Conservation (phyloP, 1,140 invertebrate genomes). For the Drosophila novamexicana region DNA sequence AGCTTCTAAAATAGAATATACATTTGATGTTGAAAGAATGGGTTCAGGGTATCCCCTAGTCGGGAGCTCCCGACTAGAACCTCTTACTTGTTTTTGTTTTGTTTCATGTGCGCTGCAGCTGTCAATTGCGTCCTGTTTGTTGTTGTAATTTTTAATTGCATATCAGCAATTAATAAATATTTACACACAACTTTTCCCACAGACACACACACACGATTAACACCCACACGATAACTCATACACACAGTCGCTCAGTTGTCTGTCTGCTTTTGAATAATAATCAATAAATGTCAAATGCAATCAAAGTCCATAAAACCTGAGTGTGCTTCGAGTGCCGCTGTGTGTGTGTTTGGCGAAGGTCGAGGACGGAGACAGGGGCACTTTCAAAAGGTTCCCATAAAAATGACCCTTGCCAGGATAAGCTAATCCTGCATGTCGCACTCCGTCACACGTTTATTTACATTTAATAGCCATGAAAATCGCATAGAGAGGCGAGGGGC, state of each 20-base stretch:
- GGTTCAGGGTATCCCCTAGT: no score
- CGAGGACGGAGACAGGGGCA: no score
- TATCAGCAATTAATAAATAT: conserved; percentile 72
- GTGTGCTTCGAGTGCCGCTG: conserved; percentile 20
- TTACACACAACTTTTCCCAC: conserved; percentile 39
- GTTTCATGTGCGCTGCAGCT: conserved; percentile 45
- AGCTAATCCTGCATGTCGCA: neutral
- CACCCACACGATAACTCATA: neutral
- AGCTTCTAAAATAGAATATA: no score
- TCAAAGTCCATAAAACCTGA: conserved; percentile 64
- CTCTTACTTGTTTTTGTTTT: no score
- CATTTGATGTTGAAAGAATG: no score
- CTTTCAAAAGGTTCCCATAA: conserved; percentile 16
- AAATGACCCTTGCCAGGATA: conserved; percentile 31
- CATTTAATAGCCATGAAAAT: neutral
- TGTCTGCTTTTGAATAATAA: conserved; percentile 54
- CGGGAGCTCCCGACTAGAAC: no score
- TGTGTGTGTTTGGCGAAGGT: neutral
- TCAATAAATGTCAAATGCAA: conserved; percentile 78
- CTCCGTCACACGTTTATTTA: neutral
- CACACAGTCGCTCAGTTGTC: neutral
- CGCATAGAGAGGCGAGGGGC: neutral
- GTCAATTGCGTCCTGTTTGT: conserved; percentile 46
- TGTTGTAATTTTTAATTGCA: conserved; percentile 73
- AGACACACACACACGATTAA: neutral